These are phyloP conservation scores for Tetrax tetrax DNA, from an alignment of 2,113 vertebrate genomes.

Conservation along the genomic window DNA sequence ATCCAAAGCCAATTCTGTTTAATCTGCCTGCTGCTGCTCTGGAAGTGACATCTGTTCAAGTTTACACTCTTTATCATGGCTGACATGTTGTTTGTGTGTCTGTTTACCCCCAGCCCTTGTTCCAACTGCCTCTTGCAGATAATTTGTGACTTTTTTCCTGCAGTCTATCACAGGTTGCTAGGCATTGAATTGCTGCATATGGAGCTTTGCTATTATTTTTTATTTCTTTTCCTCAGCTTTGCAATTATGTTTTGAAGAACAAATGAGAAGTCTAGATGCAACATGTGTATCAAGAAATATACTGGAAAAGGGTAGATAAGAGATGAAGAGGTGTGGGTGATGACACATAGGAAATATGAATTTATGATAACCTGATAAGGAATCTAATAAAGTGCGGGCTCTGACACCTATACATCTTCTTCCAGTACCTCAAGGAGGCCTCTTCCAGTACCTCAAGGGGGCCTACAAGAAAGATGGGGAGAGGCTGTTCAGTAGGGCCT, in stretches of 20 bases:
- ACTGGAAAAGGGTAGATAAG: not conserved
- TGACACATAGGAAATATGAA: not conserved
- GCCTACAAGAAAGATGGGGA: too few relatives aligned
- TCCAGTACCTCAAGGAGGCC: too few relatives aligned
- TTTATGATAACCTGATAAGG: not conserved
- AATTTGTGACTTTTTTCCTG: slow-evolving; percentile 73
- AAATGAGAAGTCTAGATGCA: slow-evolving; percentile 24
- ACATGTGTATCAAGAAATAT: not conserved
- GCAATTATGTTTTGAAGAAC: slow-evolving; percentile 44
- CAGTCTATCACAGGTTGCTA: slow-evolving; percentile 62
- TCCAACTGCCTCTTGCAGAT: slow-evolving; percentile 72
- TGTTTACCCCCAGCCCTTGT: slow-evolving; percentile 76
- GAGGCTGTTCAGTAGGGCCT: too few relatives aligned
- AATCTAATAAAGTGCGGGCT: not conserved
- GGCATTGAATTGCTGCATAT: slow-evolving; percentile 56
- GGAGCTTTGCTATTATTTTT: slow-evolving; percentile 37
- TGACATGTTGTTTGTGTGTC: slow-evolving; percentile 76
- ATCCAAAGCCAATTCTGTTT: slow-evolving; percentile 76
- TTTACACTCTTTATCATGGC: slow-evolving; percentile 79
- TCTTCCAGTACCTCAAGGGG: too few relatives aligned
- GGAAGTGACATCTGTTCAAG: slow-evolving; percentile 82
- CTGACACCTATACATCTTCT: not conserved
- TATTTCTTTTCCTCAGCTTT: slow-evolving; percentile 37
- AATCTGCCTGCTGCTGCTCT: slow-evolving; percentile 78
- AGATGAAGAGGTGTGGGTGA: not conserved